phyloP scores from a whole-genome alignment of 2,888 invertebrate species.

The Melinopterus prodromus region DNA sequence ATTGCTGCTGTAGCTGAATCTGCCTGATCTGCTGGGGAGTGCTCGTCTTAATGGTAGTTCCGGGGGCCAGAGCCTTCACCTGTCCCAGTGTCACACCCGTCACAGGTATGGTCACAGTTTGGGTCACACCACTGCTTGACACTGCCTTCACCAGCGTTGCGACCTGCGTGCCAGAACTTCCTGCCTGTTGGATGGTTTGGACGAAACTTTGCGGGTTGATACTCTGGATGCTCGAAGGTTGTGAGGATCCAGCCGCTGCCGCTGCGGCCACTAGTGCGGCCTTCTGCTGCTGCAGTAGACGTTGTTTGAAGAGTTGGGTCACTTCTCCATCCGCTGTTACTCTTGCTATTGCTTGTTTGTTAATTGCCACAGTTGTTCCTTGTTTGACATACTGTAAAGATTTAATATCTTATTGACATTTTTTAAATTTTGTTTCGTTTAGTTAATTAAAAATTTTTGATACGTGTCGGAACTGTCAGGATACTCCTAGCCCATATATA shows the following conservation, averaged over 20 bases:
- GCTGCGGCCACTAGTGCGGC: constrained; percentile 47
- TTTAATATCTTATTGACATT: neutral
- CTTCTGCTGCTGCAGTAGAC: constrained; percentile 56
- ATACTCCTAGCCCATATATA: too few relatives aligned
- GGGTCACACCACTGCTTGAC: constrained; percentile 57
- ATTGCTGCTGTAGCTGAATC: constrained; percentile 67
- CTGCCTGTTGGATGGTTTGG: constrained; percentile 62
- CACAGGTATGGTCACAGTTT: constrained; percentile 64
- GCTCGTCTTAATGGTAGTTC: constrained; percentile 60
- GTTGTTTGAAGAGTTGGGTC: constrained; percentile 63
- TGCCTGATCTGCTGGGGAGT: constrained; percentile 73
- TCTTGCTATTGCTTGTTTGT: constrained; percentile 55
- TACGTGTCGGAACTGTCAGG: too few relatives aligned
- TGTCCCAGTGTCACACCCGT: constrained; percentile 62
- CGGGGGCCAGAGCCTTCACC: constrained; percentile 52
- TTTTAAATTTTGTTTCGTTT: neutral
- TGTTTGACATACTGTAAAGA: constrained; percentile 55
- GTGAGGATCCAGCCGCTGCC: constrained; percentile 50
- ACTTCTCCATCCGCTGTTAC: constrained; percentile 65
- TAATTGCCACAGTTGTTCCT: constrained; percentile 57
- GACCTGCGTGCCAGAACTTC: constrained; percentile 65
- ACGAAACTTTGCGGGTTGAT: constrained; percentile 57
- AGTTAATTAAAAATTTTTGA: too few relatives aligned
- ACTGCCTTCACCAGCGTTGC: constrained; percentile 73
- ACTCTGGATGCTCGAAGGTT: constrained; percentile 54